A percentile compares a stretch with the other conserved stretches of the same genome.
Evolutionary conservation across 2,888 invertebrate species (phyloP).

Genomic region (Parochlus steinenii): DNA sequence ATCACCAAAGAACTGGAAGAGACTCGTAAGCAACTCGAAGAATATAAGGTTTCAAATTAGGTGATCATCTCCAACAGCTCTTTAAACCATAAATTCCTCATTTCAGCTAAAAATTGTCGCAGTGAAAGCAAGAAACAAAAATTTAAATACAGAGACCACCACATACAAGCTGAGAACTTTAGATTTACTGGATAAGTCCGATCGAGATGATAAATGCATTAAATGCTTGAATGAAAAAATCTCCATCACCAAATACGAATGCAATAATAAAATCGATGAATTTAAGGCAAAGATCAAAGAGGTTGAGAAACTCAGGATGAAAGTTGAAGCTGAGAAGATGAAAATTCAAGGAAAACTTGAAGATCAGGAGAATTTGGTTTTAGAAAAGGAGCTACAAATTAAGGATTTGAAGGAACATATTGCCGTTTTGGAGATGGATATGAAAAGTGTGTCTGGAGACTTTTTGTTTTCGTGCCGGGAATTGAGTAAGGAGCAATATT

Average conservation of each 20-base stretch:
- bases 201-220: slow-evolving; percentile 44
- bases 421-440: slow-evolving; percentile 22
- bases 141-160: slow-evolving; percentile 45
- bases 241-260: slow-evolving; percentile 21
- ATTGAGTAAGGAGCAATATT: slow-evolving; percentile 21
- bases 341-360: slow-evolving; percentile 21
- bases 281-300: slow-evolving; percentile 18
- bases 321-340: slow-evolving; percentile 18
- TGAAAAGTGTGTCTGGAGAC: slow-evolving; percentile 24
- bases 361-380: slow-evolving; percentile 19
- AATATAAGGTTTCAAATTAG: slow-evolving; percentile 37
- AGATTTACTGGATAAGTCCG: slow-evolving; percentile 43
- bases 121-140: slow-evolving; percentile 47
- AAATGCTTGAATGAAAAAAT: slow-evolving; percentile 36
- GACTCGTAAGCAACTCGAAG: slow-evolving; percentile 39
- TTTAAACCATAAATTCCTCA: too few species aligned
- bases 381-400: slow-evolving; percentile 19
- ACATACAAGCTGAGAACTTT: slow-evolving; percentile 40
- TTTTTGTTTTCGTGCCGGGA: slow-evolving; percentile 28
- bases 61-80: too few species aligned
- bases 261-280: slow-evolving; percentile 22
- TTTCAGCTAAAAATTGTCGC: slow-evolving; percentile 49
- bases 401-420: slow-evolving; percentile 18
- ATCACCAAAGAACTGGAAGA: slow-evolving; percentile 39
- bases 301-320: slow-evolving; percentile 18